Evolutionary conservation across 2,888 invertebrate species (phyloP).

Genomic region (Orgyia antiqua): DNA sequence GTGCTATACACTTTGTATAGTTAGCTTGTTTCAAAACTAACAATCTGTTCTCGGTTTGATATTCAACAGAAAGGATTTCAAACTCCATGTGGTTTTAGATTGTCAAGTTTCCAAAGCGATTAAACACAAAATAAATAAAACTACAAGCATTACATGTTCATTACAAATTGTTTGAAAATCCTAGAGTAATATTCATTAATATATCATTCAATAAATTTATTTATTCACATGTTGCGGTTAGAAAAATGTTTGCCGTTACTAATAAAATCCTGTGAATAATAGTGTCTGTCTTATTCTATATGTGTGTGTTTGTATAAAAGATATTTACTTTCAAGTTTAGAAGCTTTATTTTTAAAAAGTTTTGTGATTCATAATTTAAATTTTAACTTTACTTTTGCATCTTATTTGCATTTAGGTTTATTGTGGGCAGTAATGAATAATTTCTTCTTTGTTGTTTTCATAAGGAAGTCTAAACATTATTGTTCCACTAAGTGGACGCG

Average conservation of each 20-base stretch:
- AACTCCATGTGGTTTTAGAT: too few relatives aligned
- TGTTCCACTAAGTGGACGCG: not conserved
- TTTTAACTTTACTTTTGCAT: constrained; percentile 16
- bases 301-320: not conserved
- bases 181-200: too few relatives aligned
- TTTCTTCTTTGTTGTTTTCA: constrained; percentile 11
- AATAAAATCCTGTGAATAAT: not conserved
- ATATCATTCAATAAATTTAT: too few relatives aligned
- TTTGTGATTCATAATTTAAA: constrained; percentile 21
- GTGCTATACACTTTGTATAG: too few relatives aligned
- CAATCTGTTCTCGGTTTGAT: too few relatives aligned
- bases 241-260: not conserved
- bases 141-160: too few relatives aligned
- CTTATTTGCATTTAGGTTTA: constrained; percentile 24
- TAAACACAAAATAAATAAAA: too few relatives aligned
- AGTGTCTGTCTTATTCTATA: not conserved
- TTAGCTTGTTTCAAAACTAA: too few relatives aligned
- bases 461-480: constrained; percentile 2
- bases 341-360: constrained; percentile 21
- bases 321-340: constrained; percentile 8
- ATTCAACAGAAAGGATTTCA: too few relatives aligned
- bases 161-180: too few relatives aligned
- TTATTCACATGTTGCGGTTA: too few relatives aligned
- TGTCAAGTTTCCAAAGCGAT: too few relatives aligned
- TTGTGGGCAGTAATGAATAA: constrained; percentile 17